phyloP scores from a whole-genome alignment of 2,888 invertebrate genomes.

The Lydus trimaculatus region DNA sequence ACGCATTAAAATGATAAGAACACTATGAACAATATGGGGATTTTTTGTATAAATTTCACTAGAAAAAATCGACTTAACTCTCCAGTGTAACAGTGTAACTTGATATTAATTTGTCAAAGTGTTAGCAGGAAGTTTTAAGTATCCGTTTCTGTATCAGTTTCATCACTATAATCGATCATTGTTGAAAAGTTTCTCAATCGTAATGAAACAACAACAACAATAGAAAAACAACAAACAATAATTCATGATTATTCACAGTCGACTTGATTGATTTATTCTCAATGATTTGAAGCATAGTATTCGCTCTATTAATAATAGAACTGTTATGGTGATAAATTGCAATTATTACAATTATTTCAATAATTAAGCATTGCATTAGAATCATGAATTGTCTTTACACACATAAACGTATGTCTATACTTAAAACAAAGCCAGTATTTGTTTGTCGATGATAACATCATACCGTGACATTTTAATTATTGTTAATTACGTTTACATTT shows the following conservation, averaged over 20 bases:
- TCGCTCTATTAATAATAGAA: background rate
- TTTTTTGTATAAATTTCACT: too few species aligned
- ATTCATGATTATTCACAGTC: background rate
- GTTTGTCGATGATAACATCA: constrained; percentile 16
- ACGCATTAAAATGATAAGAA: too few species aligned
- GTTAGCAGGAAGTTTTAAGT: background rate
- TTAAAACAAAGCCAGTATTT: background rate
- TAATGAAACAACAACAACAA: background rate
- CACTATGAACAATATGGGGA: too few species aligned
- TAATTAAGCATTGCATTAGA: too few species aligned
- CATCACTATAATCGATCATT: constrained; percentile 1
- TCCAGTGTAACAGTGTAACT: background rate
- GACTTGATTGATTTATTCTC: background rate
- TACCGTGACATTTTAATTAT: constrained; percentile 21
- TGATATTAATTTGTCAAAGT: background rate
- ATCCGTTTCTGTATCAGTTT: constrained; percentile 1
- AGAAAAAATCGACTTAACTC: background rate
- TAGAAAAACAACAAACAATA: background rate
- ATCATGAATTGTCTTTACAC: too few species aligned
- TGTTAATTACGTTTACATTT: constrained; percentile 14
- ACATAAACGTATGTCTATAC: background rate
- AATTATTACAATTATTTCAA: background rate
- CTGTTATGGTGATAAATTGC: background rate
- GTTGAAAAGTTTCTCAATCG: background rate
- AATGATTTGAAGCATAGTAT: background rate